Evolutionary conservation across 1,140 invertebrate genomes (phyloP).

Genomic region (Macrotrachela quadricornifera): DNA sequence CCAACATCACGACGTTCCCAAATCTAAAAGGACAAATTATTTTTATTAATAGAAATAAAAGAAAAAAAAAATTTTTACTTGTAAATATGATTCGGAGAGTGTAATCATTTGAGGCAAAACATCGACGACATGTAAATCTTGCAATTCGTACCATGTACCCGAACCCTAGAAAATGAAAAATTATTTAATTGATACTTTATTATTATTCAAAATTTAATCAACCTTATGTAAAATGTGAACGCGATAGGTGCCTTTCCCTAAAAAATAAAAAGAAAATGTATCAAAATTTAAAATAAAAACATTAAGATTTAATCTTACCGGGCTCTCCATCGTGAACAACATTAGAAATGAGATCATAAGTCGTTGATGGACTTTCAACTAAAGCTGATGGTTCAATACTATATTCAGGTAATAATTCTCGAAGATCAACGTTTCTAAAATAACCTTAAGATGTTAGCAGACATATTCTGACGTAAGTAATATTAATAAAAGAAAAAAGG

Average conservation of each 20-base stretch:
- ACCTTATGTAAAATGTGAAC: slow-evolving; percentile 76
- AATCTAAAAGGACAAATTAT: too few relatives aligned
- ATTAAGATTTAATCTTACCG: too few relatives aligned
- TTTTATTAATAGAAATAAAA: too few relatives aligned
- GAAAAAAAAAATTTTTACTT: slow-evolving; percentile 31
- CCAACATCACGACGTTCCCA: too few relatives aligned
- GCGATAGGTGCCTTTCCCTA: slow-evolving; percentile 59
- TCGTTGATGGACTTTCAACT: slow-evolving; percentile 35
- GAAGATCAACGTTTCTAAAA: slow-evolving; percentile 78
- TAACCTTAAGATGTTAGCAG: slow-evolving; percentile 12
- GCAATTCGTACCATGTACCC: slow-evolving; percentile 74
- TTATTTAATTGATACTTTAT: too few relatives aligned
- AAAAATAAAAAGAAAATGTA: too few relatives aligned
- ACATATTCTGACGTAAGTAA: too few relatives aligned
- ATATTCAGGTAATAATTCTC: slow-evolving; percentile 64
- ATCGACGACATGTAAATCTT: slow-evolving; percentile 91
- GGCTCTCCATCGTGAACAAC: slow-evolving; percentile 95
- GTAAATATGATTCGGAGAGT: slow-evolving; percentile 91
- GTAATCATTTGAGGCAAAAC: slow-evolving; percentile 99
- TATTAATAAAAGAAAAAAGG: too few relatives aligned
- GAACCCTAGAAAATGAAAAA: slow-evolving; percentile 26
- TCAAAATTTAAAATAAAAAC: too few relatives aligned
- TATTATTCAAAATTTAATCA: too few relatives aligned
- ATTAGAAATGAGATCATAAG: slow-evolving; percentile 88
- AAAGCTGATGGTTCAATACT: slow-evolving; percentile 18